Evolutionary conservation across 2,797 vertebrate species (phyloP), one percentile per base, ranked within the genome.

Genomic region (Salarias fasciatus): DNA sequence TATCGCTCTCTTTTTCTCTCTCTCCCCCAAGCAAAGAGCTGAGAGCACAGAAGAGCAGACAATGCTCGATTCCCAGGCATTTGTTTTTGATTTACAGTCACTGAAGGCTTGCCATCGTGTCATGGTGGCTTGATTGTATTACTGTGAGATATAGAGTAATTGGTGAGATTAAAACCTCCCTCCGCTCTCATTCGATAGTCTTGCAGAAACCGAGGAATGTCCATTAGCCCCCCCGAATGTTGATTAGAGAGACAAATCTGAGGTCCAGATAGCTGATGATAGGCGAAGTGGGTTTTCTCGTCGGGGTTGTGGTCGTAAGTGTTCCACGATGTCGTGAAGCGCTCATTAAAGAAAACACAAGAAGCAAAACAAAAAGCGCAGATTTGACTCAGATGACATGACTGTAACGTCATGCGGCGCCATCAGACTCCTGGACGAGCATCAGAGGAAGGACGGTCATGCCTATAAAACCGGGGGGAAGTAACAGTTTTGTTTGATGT

Each of bases 81-180:
- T 88, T 83, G 82, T 76, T 84, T 88, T 72, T 83, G 72, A 89
- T 90, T 87, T 88, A 71, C 50, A 77, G 69, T 69, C 81, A 80
- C 43, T 79, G 65, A 77, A 71, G 60, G 67, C 69, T 67, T 66
- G 72, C 72, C 77, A 57, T 76, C 36, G 37, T 58, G 70, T 52
- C 77, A 49, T 59, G 6, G 10, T 4, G 18, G 63, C 42, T 69
- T 86, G 81, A 88, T 88, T 84, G 80, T 84, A 82, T 90, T 82
- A 83, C 80, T 61, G 82, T 74, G 73, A 85, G 79, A 85, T 82
- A 79, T 61, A 79, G 73, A 68, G 66, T 85, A 80, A 83, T 80
- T 77, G 84, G 63, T 28, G 58, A 84, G 80, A 88, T 86, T 87
- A 79, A 88, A 90, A 82, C 63, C 66, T 80, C 74, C 79, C 67